phyloP scores from a whole-genome alignment of 2,797 vertebrate species.

The Channa striata region DNA sequence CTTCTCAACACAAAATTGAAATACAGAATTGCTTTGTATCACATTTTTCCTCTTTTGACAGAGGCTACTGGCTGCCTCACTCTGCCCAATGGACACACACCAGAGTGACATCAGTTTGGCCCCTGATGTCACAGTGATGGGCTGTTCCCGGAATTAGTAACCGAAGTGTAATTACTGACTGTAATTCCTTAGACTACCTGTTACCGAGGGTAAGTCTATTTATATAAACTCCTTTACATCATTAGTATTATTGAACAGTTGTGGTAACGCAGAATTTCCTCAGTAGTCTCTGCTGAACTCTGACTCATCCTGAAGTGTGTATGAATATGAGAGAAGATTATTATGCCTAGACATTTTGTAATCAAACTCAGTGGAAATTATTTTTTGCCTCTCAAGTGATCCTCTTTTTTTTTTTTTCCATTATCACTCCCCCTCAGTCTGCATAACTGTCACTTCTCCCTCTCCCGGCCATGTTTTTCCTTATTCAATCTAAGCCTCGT shows the following conservation, averaged over 20 bases:
- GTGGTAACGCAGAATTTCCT: neutral
- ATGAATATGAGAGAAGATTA: constrained; percentile 16
- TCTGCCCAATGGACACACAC: too few relatives aligned
- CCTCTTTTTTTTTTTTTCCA: constrained; percentile 1
- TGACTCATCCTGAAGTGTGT: constrained; percentile 6
- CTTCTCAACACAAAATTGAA: too few relatives aligned
- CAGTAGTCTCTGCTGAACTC: neutral
- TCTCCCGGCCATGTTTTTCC: constrained; percentile 19
- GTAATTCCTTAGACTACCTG: too few relatives aligned
- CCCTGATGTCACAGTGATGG: too few relatives aligned
- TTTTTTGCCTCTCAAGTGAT: constrained; percentile 17
- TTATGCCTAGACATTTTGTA: constrained; percentile 31
- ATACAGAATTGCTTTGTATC: too few relatives aligned
- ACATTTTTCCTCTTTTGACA: too few relatives aligned
- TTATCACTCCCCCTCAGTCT: constrained; percentile 24
- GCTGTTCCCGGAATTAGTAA: too few relatives aligned
- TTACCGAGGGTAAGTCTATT: neutral
- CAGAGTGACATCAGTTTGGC: too few relatives aligned
- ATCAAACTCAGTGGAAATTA: constrained; percentile 34
- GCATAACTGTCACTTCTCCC: constrained; percentile 48
- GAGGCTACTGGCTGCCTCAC: too few relatives aligned
- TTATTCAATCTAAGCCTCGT: constrained; percentile 27
- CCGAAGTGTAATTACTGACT: too few relatives aligned
- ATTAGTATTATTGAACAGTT: constrained; percentile 1
- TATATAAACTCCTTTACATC: constrained; percentile 1